A percentile compares a stretch with the other conserved stretches of the same genome.
These are phyloP conservation scores for Pogonomyrmex californicus DNA, from an alignment of 1,140 invertebrate genomes.

Conservation along the genomic window DNA sequence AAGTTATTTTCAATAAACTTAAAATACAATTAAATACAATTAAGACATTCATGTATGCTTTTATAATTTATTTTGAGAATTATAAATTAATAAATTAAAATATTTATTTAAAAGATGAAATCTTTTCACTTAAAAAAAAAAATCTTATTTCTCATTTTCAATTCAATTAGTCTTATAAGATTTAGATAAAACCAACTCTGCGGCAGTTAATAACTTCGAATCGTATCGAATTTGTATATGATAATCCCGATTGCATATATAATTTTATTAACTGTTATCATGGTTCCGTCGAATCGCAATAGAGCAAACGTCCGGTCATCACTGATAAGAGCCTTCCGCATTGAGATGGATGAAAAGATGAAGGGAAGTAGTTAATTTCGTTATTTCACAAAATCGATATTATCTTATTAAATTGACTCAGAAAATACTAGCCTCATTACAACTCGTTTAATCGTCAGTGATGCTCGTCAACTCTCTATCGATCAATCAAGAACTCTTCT, in stretches of 20 bases:
- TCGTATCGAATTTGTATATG: neutral
- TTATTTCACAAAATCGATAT: constrained; percentile 44
- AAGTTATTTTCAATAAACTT: neutral
- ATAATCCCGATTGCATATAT: constrained; percentile 31
- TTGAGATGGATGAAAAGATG: neutral
- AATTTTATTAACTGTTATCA: constrained; percentile 47
- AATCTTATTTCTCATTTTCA: neutral
- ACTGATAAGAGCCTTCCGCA: neutral
- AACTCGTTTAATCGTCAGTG: constrained; percentile 9
- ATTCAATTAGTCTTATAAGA: neutral
- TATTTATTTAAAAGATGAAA: neutral
- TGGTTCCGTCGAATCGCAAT: constrained; percentile 3
- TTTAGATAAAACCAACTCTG: neutral
- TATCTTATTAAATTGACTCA: neutral
- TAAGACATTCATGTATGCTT: neutral
- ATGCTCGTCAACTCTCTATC: constrained; percentile 42
- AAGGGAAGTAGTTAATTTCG: constrained; percentile 36
- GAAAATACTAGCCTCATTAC: constrained; percentile 12
- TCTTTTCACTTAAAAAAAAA: neutral
- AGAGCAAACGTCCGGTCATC: neutral
- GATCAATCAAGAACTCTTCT: constrained; percentile 22
- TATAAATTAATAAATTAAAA: neutral
- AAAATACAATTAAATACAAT: no score
- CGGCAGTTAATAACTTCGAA: neutral
- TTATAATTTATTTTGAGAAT: neutral